These are phyloP conservation scores for Nettapus auritus DNA, from an alignment of 2,113 vertebrate genomes.

Conservation along the genomic window DNA sequence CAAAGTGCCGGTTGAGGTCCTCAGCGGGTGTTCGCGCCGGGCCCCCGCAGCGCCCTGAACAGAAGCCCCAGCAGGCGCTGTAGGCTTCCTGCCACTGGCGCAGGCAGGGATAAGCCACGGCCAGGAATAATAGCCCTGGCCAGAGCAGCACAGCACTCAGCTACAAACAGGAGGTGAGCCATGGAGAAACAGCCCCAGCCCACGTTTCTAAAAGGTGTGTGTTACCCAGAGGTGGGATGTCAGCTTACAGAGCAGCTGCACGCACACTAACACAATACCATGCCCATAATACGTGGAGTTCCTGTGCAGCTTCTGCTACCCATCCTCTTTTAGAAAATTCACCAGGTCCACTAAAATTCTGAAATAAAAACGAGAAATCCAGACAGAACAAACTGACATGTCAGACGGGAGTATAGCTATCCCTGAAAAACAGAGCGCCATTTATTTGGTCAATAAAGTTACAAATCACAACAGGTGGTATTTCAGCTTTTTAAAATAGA, in stretches of 20 bases:
- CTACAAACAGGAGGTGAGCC: constrained; percentile 9
- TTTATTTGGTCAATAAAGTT: background rate
- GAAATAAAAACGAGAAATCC: background rate
- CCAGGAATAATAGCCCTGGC: background rate
- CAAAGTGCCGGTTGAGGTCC: constrained; percentile 76
- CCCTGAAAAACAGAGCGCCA: background rate
- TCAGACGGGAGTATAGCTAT: background rate
- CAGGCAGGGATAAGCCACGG: background rate
- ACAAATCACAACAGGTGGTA: background rate
- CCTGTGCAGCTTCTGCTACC: background rate
- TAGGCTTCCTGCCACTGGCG: constrained; percentile 38
- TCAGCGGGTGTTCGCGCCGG: constrained; percentile 55
- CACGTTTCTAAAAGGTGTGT: background rate
- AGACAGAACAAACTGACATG: background rate
- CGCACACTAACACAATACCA: fast-evolving
- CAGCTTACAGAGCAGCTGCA: background rate
- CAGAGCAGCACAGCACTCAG: constrained; percentile 44
- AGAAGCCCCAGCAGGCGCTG: constrained; percentile 72
- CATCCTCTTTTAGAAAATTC: background rate
- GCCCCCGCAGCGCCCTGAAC: constrained; percentile 63
- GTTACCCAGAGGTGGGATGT: background rate
- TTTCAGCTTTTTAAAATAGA: background rate
- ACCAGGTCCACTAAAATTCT: background rate
- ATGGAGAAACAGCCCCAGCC: background rate
- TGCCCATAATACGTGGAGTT: background rate